Conservation (phyloP, 2,113 vertebrate genomes). For the Nannobrachium achirus region DNA sequence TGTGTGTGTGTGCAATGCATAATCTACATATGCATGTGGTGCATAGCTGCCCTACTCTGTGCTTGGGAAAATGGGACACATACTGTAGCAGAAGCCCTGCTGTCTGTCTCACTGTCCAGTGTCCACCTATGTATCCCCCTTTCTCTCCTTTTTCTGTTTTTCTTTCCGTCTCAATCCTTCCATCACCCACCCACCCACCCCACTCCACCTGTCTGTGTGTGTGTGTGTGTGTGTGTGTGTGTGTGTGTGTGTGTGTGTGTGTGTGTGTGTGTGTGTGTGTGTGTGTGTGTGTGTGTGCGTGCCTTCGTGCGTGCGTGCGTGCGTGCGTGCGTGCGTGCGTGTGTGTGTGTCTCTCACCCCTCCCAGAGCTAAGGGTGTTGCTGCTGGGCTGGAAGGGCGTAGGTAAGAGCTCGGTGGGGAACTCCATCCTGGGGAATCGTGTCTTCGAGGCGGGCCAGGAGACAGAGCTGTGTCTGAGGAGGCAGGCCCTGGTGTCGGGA, state of each 20-base stretch:
- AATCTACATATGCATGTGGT: neutral
- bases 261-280: too few relatives aligned
- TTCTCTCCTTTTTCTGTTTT: neutral
- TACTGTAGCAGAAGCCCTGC: neutral
- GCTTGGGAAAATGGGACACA: conserved; percentile 13
- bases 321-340: too few relatives aligned
- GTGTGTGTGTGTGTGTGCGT: too few relatives aligned
- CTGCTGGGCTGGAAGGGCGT: conserved; percentile 81
- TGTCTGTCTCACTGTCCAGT: neutral
- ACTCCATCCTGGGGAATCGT: conserved; percentile 75
- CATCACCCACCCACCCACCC: too few relatives aligned
- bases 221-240: too few relatives aligned
- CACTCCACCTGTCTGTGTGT: neutral
- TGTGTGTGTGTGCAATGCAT: too few relatives aligned
- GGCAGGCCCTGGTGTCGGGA: conserved; percentile 75
- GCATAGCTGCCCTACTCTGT: conserved; percentile 7
- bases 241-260: too few relatives aligned
- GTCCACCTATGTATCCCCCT: neutral
- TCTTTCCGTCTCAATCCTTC: neutral
- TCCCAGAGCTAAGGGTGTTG: conserved; percentile 74
- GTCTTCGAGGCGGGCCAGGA: conserved; percentile 77
- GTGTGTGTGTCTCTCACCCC: too few relatives aligned
- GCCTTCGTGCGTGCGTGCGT: too few relatives aligned
- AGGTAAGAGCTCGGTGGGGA: conserved; percentile 81
- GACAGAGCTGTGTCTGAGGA: conserved; percentile 72